Base-by-base conservation (phyloP, 2,888 invertebrate genomes). In the Papilio demoleus region DNA sequence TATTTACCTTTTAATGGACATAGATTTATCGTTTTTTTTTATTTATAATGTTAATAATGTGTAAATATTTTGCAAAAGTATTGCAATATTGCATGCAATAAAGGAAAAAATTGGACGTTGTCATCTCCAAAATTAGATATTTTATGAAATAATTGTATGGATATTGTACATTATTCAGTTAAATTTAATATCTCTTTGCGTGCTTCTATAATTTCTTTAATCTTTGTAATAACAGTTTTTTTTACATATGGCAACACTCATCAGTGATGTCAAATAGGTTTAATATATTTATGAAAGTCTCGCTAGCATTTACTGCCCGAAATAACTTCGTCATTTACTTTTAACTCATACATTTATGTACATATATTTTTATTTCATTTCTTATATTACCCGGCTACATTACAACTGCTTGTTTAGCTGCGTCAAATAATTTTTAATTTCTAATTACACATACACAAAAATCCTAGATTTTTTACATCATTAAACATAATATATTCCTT, bases 91-190 rank as follows among this genome's bases (percentile, higher is more conserved):
- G 4, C 2, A 50, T 24, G 27, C 27, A 53, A 27, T 8, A 50
- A 24, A 6, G 3, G 12, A 53, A 2, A n/a, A 4, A 11, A 50
- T 50, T 22, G n/a, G 2, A 53, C 8, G 4, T 14, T 27, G 12
- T n/a, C 50, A 27, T 6, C 53, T 27, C 1, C 14, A n/a, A 45
- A 45, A 45, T 0, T 45, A 27, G 14, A 27, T 53, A 53, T 53
- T 27, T 53, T 53, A 53, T 53, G 12, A 27, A 53, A 24, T 24
- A 27, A 53, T 27, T 53, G 53, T 6, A 38, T 50, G 61, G 61
- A 67, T 67, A 67, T 45, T 62, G 42, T 56, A 67, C 11, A 62
- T 42, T 59, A 50, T 50, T 64, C 64, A 22, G 40, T 61, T 58
- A 17, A 63, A 68, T 64, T 59, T 45, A 24, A 36, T n/a, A 56